Base-by-base conservation (phyloP, 2,888 invertebrate species). In the Sinohyriopsis cumingii region DNA sequence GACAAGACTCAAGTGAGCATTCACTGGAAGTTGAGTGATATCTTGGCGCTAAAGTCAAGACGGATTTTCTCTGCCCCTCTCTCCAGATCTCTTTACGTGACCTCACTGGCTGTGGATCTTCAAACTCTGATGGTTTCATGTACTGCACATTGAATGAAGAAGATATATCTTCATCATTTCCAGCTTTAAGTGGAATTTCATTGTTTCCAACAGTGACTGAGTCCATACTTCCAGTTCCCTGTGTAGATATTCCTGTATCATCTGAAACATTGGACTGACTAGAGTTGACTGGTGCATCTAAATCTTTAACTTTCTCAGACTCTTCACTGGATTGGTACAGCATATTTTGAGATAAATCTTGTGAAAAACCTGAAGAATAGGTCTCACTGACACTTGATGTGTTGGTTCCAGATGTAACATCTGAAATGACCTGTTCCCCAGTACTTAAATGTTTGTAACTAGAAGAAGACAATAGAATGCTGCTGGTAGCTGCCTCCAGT, bases 1-100 rank as follows among this genome's bases (percentile, higher is more conserved):
- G 93, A 88, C 97, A 98, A 0, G 96, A 95, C 83, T 95, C 94
- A 65, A 98, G 78, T 0, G 91, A 90, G 74, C 91, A 91, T 76
- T 90, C 90, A 55, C 87, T 93, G 28, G 95, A 84, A 19, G 84
- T 80, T 62, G 88, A 84, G 62, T 89, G 88, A 72, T 89, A 88
- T 24, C 95, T 92, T 0, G 93, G 78, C 45, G 77, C 71, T 15
- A 80, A 65, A 15, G 80, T 75, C 54, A 70, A 78, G 33, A 82
- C 75, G 25, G 81, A 78, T 54, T 71, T 75, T 56, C 71, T 73
- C 57, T 75, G 72, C 3, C 78, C 79, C 63, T 80, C 79, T 56
- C 68, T 76, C 64, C 74, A 63, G 24, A 76, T 60, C 33, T 80
- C 77, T 55, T 77, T 76, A 63, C 33, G 56, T 6, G 74, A 65